Evolutionary conservation across 2,888 invertebrate species (phyloP), one percentile per base, ranked within the genome.

Genomic region (Tanypteryx hageni): DNA sequence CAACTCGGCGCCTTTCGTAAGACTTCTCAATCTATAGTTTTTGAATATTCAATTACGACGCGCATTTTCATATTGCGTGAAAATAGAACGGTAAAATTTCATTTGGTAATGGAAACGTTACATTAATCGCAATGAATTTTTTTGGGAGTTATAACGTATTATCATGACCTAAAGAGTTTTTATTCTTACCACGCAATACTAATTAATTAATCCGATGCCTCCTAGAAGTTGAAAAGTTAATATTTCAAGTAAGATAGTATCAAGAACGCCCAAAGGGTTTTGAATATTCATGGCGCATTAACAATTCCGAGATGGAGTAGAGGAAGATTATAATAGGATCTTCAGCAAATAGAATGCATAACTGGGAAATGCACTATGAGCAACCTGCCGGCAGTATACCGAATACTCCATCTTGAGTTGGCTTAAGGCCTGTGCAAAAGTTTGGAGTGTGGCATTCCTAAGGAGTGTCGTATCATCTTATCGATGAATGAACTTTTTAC

Each of bases 161-260:
- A 76, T 13, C 76, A 76, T 22, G 22, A 9, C 76, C 76, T 11
- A 27, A 76, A 44, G 5, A 44, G 44, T 44, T 44, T 44, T 44
- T 44, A 44, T 44, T 44, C 44, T 44, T 44, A 5, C 44, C 22
- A 11, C 76, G 76, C 22, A 76, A 22, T 76, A 22, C 22, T 27
- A 27, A 76, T 76, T 76, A 22, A 76, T 76, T 76, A 76, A 10
- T 27, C 22, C 22, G 76, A 76, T 76, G 27, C 18, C 27, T 27
- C 27, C 22, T 76, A 76, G 76, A 76, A 76, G 76, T 76, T 76
- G 76, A 76, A 27, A 76, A 76, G 76, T 76, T 76, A 76, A 76
- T 76, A 27, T 22, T 76, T 76, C 76, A 27, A 27, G 76, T 10
- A 13, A 27, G 76, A 27, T 27, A 27, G 76, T 76, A 76, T 76